Conservation (phyloP, 2,888 invertebrate genomes). For the Atrina japonica region DNA sequence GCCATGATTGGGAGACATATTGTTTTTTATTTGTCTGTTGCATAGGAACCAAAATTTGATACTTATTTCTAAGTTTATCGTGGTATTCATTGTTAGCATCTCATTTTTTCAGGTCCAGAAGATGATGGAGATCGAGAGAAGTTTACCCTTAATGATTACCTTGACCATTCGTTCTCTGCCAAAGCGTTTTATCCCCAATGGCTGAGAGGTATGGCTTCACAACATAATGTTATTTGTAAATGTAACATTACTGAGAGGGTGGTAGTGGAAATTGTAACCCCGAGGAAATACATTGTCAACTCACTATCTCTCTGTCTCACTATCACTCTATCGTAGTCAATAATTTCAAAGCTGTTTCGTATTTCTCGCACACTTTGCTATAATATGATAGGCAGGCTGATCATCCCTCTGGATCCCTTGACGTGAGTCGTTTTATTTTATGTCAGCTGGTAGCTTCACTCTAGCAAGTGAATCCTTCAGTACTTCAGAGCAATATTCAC, state of each 20-base stretch:
- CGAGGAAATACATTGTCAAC: too few species aligned
- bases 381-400: slow-evolving; percentile 13
- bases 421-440: slow-evolving; percentile 20
- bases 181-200: slow-evolving; percentile 68
- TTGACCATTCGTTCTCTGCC: slow-evolving; percentile 66
- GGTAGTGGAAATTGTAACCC: too few species aligned
- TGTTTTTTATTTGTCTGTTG: too few species aligned
- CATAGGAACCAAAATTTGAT: too few species aligned
- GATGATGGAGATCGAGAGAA: slow-evolving; percentile 79
- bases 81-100: too few species aligned
- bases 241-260: too few species aligned
- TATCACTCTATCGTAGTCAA: not conserved
- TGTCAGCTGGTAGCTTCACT: slow-evolving; percentile 22
- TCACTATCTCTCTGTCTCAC: too few species aligned
- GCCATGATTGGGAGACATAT: too few species aligned
- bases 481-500: not conserved
- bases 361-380: slow-evolving; percentile 16
- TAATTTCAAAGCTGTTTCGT: slow-evolving; percentile 13
- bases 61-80: too few species aligned
- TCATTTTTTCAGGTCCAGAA: slow-evolving; percentile 74
- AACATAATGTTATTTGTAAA: too few species aligned
- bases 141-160: slow-evolving; percentile 76
- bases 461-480: slow-evolving; percentile 20
- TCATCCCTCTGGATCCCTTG: slow-evolving; percentile 27
- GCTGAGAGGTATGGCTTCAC: slow-evolving; percentile 68